Evolutionary conservation across 2,797 vertebrate species (phyloP).

Genomic region (Halcyon chelicuti): DNA sequence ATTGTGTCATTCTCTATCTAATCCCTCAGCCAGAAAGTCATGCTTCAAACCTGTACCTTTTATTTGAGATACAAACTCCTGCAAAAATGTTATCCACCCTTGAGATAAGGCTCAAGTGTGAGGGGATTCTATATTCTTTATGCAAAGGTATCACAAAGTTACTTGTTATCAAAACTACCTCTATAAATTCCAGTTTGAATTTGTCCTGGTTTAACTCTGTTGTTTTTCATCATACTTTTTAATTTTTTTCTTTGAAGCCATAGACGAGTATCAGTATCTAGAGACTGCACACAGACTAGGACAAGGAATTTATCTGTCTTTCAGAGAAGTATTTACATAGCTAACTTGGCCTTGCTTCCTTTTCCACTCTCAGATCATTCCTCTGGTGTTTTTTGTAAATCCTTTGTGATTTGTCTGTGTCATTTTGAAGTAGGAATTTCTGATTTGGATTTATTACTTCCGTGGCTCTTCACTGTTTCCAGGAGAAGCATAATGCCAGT

Average conservation of each 20-base stretch:
- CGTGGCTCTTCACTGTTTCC: background rate
- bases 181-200: background rate
- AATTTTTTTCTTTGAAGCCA: background rate
- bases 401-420: background rate
- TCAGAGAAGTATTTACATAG: background rate
- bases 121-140: background rate
- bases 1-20: background rate
- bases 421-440: background rate
- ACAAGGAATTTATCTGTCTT: background rate
- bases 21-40: background rate
- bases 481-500: background rate
- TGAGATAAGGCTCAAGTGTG: background rate
- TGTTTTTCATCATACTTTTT: background rate
- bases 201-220: background rate
- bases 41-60: background rate
- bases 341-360: background rate
- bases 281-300: background rate
- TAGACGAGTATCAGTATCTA: background rate
- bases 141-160: background rate
- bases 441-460: background rate
- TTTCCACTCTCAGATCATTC: background rate
- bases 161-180: background rate
- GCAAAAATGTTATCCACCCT: rapidly evolving
- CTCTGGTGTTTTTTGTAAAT: background rate
- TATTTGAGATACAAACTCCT: background rate